Evolutionary conservation across 2,113 vertebrate species (phyloP).

Genomic region (Cynoglossus semilaevis): DNA sequence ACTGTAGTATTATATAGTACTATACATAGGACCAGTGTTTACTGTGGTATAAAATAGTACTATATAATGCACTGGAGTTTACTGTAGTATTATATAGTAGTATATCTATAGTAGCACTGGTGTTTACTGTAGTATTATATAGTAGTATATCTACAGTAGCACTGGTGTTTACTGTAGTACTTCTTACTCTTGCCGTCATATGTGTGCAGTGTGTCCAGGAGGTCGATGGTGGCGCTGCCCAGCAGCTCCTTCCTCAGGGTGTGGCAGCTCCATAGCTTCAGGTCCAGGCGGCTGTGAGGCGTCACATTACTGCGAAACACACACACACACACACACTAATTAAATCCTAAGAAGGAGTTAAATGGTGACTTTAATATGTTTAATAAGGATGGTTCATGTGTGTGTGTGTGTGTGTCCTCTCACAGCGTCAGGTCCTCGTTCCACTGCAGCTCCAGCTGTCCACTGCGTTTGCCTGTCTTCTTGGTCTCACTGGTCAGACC

Average conservation of each 20-base stretch:
- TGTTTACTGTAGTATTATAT: too few relatives aligned
- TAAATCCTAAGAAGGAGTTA: too few relatives aligned
- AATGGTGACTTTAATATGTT: too few relatives aligned
- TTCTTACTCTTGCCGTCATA: slow-evolving; percentile 85
- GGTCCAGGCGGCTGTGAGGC: slow-evolving; percentile 87
- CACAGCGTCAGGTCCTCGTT: slow-evolving; percentile 89
- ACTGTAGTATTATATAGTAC: too few relatives aligned
- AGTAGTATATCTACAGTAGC: too few relatives aligned
- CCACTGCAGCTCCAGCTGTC: slow-evolving; percentile 90
- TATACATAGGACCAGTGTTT: too few relatives aligned
- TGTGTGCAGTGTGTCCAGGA: slow-evolving; percentile 82
- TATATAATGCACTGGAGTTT: too few relatives aligned
- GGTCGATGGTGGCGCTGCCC: slow-evolving; percentile 86
- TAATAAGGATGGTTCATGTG: too few relatives aligned
- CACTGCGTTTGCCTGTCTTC: slow-evolving; percentile 91
- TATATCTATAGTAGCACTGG: too few relatives aligned
- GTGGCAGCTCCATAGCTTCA: slow-evolving; percentile 96
- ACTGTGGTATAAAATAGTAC: too few relatives aligned
- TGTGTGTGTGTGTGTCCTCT: slow-evolving; percentile 24
- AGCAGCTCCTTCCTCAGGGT: slow-evolving; percentile 91
- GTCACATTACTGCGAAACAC: slow-evolving; percentile 85
- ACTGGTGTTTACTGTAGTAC: background rate
- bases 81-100: too few relatives aligned
- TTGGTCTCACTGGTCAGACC: slow-evolving; percentile 89
- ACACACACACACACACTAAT: slow-evolving; percentile 4